phyloP scores from a whole-genome alignment of 2,888 invertebrate species.

The Myopa tessellatipennis region DNA sequence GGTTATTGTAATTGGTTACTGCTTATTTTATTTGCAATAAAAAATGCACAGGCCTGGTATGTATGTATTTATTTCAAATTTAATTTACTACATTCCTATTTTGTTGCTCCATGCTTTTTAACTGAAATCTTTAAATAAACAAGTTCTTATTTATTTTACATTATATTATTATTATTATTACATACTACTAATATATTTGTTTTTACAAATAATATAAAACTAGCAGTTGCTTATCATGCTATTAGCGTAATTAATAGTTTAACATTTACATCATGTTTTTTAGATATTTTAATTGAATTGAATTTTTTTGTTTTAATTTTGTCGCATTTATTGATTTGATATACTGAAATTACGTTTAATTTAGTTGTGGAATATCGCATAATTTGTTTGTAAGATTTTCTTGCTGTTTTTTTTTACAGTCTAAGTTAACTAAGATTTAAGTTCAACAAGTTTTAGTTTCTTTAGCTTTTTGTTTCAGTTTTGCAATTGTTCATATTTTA shows the following conservation, averaged over 20 bases:
- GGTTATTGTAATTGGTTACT: too few relatives aligned
- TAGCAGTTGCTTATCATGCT: neutral
- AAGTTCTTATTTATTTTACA: conserved; percentile 19
- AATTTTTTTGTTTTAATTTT: neutral
- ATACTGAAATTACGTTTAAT: conserved; percentile 30
- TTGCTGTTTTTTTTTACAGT: neutral
- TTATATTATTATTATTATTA: conserved; percentile 4
- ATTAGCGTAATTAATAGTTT: neutral
- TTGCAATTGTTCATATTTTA: conserved; percentile 24
- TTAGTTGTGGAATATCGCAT: conserved; percentile 34
- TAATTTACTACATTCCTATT: conserved; percentile 16
- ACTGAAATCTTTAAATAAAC: conserved; percentile 14
- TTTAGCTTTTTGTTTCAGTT: conserved; percentile 2
- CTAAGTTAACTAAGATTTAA: conserved; percentile 5
- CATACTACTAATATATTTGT: neutral
- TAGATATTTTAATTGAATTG: neutral
- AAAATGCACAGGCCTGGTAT: too few relatives aligned
- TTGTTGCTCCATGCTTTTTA: conserved; percentile 5
- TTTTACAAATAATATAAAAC: conserved; percentile 25
- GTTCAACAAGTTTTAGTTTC: conserved; percentile 4
- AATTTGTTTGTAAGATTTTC: neutral
- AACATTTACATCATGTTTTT: neutral
- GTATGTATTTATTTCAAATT: conserved; percentile 23
- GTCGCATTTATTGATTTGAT: conserved; percentile 23
- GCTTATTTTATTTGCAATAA: too few relatives aligned